These are phyloP conservation scores for Thunnus albacares DNA, from an alignment of 2,797 vertebrate genomes.

Conservation along the genomic window DNA sequence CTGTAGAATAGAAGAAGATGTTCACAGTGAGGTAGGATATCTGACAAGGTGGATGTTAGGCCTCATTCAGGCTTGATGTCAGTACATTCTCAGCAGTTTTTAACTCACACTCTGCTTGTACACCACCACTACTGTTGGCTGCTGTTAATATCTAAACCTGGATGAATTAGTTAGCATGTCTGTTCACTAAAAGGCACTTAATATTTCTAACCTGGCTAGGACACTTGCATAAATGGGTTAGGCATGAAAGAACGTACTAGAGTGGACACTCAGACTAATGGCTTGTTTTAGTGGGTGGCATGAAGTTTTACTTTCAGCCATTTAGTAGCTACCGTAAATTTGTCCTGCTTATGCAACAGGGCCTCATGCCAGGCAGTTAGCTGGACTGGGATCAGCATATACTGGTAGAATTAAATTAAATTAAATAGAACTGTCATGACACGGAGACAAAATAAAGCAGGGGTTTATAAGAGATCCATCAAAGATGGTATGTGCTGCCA, in stretches of 20 bases:
- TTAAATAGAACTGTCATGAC: too few relatives aligned
- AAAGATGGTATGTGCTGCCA: constrained; percentile 2
- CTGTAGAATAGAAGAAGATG: neutral
- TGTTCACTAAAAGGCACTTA: constrained; percentile 18
- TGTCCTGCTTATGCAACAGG: constrained; percentile 35
- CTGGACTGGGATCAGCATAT: constrained; percentile 26
- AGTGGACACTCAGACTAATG: constrained; percentile 21
- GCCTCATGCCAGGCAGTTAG: constrained; percentile 20
- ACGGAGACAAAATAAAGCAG: neutral
- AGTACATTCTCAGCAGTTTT: neutral
- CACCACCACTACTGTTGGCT: neutral
- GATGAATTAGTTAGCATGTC: neutral
- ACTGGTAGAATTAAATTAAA: neutral
- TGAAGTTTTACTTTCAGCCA: constrained; percentile 14
- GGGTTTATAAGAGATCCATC: constrained; percentile 3
- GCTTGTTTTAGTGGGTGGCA: constrained; percentile 34
- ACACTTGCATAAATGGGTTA: constrained; percentile 12
- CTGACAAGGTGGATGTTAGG: neutral
- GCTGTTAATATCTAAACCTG: neutral
- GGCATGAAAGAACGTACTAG: constrained; percentile 12
- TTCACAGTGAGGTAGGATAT: neutral
- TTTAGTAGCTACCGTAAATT: constrained; percentile 44
- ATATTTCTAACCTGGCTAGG: constrained; percentile 1
- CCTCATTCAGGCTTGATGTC: neutral
- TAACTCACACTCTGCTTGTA: neutral